A percentile compares a stretch with the other conserved stretches of the same genome.
phyloP scores from a whole-genome alignment of 1,140 invertebrate species.

The Ceratitis capitata region DNA sequence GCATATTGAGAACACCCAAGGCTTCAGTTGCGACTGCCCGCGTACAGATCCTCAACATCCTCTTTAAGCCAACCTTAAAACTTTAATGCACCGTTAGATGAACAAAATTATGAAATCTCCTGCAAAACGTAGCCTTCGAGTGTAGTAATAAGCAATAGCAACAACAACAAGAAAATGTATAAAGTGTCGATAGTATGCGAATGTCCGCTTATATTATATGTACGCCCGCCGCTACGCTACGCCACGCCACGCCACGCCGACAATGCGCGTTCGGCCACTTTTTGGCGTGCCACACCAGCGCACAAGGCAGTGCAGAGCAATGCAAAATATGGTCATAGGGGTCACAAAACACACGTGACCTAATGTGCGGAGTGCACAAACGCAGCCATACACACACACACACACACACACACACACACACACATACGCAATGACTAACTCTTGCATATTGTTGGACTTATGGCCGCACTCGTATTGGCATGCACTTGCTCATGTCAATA shows the following conservation, averaged over 20 bases:
- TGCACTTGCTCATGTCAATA: slow-evolving; percentile 36
- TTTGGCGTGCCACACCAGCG: slow-evolving; percentile 7
- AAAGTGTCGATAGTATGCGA: not conserved
- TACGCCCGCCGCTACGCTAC: not conserved
- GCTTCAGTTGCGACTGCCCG: too few relatives aligned
- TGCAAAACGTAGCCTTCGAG: too few relatives aligned
- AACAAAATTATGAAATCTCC: too few relatives aligned
- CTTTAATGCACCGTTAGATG: too few relatives aligned
- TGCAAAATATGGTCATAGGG: slow-evolving; percentile 46
- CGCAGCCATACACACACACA: not conserved
- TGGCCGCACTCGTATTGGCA: not conserved
- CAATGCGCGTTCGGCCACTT: slow-evolving; percentile 1
- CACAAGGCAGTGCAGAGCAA: slow-evolving; percentile 24
- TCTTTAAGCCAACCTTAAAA: too few relatives aligned
- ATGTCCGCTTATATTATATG: not conserved
- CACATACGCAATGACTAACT: not conserved
- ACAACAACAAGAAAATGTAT: not conserved
- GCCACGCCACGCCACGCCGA: not conserved
- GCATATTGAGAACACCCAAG: too few relatives aligned
- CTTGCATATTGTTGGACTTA: not conserved
- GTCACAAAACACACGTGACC: slow-evolving; percentile 46
- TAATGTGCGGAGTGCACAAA: slow-evolving; percentile 34
- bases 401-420: not conserved
- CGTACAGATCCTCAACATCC: too few relatives aligned
- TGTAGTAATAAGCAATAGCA: slow-evolving; percentile 3